These are phyloP conservation scores for Oasisia sp. DNA, from an alignment of 2,888 invertebrate species.

Conservation along the genomic window DNA sequence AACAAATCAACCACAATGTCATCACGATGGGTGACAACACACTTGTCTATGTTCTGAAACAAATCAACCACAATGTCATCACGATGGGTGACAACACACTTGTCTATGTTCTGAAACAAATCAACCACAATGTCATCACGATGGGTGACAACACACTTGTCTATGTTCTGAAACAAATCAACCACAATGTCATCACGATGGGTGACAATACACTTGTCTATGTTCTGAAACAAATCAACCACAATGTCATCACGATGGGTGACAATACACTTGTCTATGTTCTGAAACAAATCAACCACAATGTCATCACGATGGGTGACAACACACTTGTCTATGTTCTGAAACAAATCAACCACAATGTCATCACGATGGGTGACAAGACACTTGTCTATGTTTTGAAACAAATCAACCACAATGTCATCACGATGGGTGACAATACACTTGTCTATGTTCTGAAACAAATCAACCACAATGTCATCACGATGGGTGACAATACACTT, in stretches of 20 bases:
- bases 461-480: slow-evolving; percentile 55
- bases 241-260: slow-evolving; percentile 53
- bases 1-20: slow-evolving; percentile 55
- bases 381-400: slow-evolving; percentile 48
- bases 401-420: slow-evolving; percentile 54
- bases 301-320: slow-evolving; percentile 50
- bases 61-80: slow-evolving; percentile 56
- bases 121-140: slow-evolving; percentile 56
- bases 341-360: slow-evolving; percentile 56
- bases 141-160: slow-evolving; percentile 47
- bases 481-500: slow-evolving; percentile 48
- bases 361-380: slow-evolving; percentile 50
- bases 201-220: slow-evolving; percentile 49
- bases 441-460: slow-evolving; percentile 49
- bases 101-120: slow-evolving; percentile 50
- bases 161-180: slow-evolving; percentile 50
- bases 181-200: slow-evolving; percentile 56
- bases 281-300: slow-evolving; percentile 55
- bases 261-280: slow-evolving; percentile 49
- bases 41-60: slow-evolving; percentile 49
- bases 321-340: slow-evolving; percentile 50
- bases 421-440: slow-evolving; percentile 50
- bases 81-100: slow-evolving; percentile 48
- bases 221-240: slow-evolving; percentile 51
- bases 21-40: slow-evolving; percentile 50